Conservation (phyloP, 2,797 vertebrate genomes). For the Pseudochirops cupreus region DNA sequence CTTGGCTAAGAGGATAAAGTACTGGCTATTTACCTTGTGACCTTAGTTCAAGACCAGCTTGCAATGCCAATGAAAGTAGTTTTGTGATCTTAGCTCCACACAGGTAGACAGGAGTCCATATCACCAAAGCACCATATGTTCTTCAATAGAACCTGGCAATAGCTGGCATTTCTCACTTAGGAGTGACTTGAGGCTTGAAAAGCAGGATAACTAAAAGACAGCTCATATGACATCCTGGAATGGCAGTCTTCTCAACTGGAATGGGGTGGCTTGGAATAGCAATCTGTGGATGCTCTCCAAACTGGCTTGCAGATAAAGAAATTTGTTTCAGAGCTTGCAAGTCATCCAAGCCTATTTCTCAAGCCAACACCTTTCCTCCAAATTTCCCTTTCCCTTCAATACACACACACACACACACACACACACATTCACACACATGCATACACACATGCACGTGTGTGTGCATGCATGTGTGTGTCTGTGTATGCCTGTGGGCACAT, state of each 20-base stretch:
- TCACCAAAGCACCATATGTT: constrained; percentile 75
- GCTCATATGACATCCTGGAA: constrained; percentile 72
- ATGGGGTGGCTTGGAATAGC: constrained; percentile 73
- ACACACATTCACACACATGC: not conserved
- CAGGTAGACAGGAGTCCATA: constrained; percentile 78
- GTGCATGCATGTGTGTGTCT: too few relatives aligned
- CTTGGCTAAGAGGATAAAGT: constrained; percentile 86
- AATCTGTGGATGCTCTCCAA: constrained; percentile 83
- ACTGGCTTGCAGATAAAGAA: constrained; percentile 87
- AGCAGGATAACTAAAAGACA: constrained; percentile 72
- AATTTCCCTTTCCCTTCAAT: constrained; percentile 14
- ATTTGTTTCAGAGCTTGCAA: constrained; percentile 82
- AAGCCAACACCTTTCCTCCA: constrained; percentile 79
- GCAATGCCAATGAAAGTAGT: constrained; percentile 80
- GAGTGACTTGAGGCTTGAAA: constrained; percentile 77
- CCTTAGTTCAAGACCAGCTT: constrained; percentile 84
- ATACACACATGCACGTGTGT: too few relatives aligned
- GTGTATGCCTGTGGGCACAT: not conserved
- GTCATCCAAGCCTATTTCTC: constrained; percentile 80
- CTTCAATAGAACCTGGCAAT: constrained; percentile 75
- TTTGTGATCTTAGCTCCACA: constrained; percentile 79
- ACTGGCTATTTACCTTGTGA: constrained; percentile 85
- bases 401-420: not conserved
- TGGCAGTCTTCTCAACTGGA: constrained; percentile 76
- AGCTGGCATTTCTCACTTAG: constrained; percentile 63